A percentile compares a stretch with the other conserved stretches of the same genome.
Evolutionary conservation across 2,113 vertebrate species (phyloP).

Genomic region (Cebus imitator): DNA sequence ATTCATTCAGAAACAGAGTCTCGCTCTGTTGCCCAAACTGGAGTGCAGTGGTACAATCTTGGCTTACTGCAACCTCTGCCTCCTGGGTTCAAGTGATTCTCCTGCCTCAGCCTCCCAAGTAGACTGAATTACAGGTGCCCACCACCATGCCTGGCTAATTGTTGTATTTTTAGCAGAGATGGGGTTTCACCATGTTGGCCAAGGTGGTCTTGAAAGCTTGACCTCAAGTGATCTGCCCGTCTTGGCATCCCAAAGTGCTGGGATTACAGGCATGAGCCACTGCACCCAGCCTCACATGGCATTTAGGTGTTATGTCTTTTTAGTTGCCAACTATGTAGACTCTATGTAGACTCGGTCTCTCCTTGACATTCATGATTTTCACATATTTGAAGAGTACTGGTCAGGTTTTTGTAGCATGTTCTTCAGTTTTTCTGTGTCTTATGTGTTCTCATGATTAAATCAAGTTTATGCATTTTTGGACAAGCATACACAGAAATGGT

Average conservation of each 20-base stretch:
- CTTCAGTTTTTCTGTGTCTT: too few species aligned
- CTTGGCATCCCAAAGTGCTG: background rate
- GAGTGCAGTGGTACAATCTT: background rate
- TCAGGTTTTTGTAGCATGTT: too few species aligned
- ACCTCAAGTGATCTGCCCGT: background rate
- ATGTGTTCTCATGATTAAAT: too few species aligned
- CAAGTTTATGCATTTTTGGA: background rate
- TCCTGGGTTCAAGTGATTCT: background rate
- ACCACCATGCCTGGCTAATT: background rate
- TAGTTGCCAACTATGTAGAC: too few species aligned
- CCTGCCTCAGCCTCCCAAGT: background rate
- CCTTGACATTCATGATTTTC: too few species aligned
- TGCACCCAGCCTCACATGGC: background rate
- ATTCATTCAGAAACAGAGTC: background rate
- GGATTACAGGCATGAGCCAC: background rate
- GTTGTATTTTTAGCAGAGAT: background rate
- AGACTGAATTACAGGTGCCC: background rate
- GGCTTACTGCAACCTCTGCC: background rate
- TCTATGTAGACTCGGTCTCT: too few species aligned
- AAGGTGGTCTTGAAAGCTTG: background rate
- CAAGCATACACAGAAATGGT: background rate
- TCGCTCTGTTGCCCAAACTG: background rate
- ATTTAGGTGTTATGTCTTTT: too few species aligned
- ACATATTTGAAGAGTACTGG: too few species aligned
- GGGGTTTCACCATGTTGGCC: background rate